Evolutionary conservation across 2,888 invertebrate species (phyloP).

Genomic region (Melipona bicolor): DNA sequence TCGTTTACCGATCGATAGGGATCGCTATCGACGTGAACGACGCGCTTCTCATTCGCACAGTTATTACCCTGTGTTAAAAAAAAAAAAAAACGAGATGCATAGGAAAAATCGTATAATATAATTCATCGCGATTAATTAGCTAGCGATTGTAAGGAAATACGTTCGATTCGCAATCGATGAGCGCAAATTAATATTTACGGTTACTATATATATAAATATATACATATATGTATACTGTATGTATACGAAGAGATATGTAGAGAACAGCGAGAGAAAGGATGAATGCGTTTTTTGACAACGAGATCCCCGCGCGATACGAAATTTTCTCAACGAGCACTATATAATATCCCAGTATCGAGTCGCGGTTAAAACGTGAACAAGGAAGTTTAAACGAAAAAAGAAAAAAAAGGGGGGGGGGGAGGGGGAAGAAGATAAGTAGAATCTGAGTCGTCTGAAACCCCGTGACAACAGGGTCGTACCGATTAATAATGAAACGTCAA

Average conservation of each 20-base stretch:
- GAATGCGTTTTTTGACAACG: constrained; percentile 43
- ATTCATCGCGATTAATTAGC: constrained; percentile 3
- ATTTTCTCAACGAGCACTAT: constrained; percentile 24
- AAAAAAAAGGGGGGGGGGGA: not conserved
- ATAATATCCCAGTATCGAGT: constrained; percentile 19
- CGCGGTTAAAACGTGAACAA: constrained; percentile 1
- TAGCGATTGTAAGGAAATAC: not conserved
- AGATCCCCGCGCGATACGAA: constrained; percentile 22
- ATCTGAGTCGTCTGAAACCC: constrained; percentile 60
- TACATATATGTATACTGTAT: not conserved
- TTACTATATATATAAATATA: constrained; percentile 8
- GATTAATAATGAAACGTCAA: constrained; percentile 65
- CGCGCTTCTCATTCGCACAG: not conserved
- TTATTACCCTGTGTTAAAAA: not conserved
- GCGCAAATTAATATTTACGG: constrained; percentile 28
- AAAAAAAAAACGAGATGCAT: not conserved
- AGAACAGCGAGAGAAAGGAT: constrained; percentile 17
- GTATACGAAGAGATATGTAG: constrained; percentile 14
- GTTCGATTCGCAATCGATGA: constrained; percentile 27
- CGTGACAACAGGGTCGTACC: constrained; percentile 57
- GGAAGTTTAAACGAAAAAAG: not conserved
- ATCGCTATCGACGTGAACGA: not conserved
- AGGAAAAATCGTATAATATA: not conserved
- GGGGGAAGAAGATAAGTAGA: constrained; percentile 12
- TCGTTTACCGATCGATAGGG: not conserved